Evolutionary conservation across 2,113 vertebrate genomes (phyloP).

Genomic region (Phrynosoma blainvillii): DNA sequence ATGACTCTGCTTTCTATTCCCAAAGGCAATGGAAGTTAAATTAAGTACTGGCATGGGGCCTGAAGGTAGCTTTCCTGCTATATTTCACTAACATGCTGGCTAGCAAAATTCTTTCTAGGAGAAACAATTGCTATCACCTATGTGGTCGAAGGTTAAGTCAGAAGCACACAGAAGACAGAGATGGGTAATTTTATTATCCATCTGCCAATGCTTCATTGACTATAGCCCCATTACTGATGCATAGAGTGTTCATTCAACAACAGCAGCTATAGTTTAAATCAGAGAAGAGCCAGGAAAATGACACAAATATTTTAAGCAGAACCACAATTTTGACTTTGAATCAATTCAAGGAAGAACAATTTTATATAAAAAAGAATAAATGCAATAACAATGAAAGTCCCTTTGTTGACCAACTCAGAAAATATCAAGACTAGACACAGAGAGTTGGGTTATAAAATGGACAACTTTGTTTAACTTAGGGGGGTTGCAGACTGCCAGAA

Average conservation of each 20-base stretch:
- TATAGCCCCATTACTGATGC: slow-evolving; percentile 16
- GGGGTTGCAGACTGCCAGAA: too few species aligned
- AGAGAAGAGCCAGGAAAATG: not conserved
- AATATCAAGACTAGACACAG: too few species aligned
- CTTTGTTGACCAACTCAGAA: not conserved
- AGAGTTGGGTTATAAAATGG: too few species aligned
- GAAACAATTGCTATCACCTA: slow-evolving; percentile 19
- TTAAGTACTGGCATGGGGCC: slow-evolving; percentile 8
- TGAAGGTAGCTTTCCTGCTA: not conserved
- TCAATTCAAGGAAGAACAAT: not conserved
- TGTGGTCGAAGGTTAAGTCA: not conserved
- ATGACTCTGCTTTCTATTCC: slow-evolving; percentile 32
- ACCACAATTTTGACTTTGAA: not conserved
- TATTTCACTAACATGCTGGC: slow-evolving; percentile 20
- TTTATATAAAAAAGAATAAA: not conserved
- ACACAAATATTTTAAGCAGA: not conserved
- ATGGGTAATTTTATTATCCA: not conserved
- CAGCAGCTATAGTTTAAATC: slow-evolving; percentile 15
- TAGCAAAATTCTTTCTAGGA: slow-evolving; percentile 8
- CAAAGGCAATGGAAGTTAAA: slow-evolving; percentile 18
- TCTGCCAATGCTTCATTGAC: slow-evolving; percentile 14
- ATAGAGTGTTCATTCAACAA: slow-evolving; percentile 5
- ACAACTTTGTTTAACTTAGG: too few species aligned
- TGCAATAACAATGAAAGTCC: not conserved
- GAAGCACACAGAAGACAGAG: not conserved